Percentiles rank a stretch among this genome's conserved stretches.
phyloP scores from a whole-genome alignment of 2,888 invertebrate species.

The Catocala nupta region DNA sequence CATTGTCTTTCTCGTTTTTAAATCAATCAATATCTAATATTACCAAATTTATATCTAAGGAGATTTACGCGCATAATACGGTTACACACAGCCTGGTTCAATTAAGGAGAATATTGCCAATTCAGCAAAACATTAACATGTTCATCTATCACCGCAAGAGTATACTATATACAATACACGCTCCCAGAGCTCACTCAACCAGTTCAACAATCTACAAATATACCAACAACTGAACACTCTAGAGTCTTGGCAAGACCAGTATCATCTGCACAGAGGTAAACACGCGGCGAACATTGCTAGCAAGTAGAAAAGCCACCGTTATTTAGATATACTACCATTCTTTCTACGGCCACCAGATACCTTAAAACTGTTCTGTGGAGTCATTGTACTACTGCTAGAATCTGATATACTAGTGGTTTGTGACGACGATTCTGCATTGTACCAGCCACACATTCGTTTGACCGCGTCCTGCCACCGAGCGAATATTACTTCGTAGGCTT shows the following conservation, averaged over 20 bases:
- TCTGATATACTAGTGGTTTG: conserved; percentile 54
- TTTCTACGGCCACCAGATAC: conserved; percentile 49
- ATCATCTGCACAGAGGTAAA: conserved; percentile 72
- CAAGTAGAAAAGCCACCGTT: conserved; percentile 77
- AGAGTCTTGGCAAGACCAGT: conserved; percentile 45
- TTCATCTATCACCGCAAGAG: neutral
- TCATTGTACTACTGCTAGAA: conserved; percentile 53
- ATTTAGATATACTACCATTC: conserved; percentile 67
- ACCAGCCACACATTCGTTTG: conserved; percentile 87
- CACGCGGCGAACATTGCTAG: conserved; percentile 65
- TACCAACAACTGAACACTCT: conserved; percentile 34
- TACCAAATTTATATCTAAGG: too few relatives aligned
- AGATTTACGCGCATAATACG: too few relatives aligned
- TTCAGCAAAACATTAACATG: neutral
- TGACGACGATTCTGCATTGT: conserved; percentile 57
- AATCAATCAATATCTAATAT: too few relatives aligned
- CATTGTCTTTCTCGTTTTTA: too few relatives aligned
- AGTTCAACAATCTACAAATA: conserved; percentile 33
- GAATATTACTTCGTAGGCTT: conserved; percentile 71
- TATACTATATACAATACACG: conserved; percentile 1
- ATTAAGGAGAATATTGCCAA: neutral
- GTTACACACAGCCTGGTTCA: neutral
- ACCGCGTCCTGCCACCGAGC: conserved; percentile 88
- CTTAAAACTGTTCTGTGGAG: conserved; percentile 66
- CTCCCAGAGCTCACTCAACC: conserved; percentile 1